These are phyloP conservation scores for Slavum lentiscoides DNA, from an alignment of 2,888 invertebrate species.

Conservation along the genomic window DNA sequence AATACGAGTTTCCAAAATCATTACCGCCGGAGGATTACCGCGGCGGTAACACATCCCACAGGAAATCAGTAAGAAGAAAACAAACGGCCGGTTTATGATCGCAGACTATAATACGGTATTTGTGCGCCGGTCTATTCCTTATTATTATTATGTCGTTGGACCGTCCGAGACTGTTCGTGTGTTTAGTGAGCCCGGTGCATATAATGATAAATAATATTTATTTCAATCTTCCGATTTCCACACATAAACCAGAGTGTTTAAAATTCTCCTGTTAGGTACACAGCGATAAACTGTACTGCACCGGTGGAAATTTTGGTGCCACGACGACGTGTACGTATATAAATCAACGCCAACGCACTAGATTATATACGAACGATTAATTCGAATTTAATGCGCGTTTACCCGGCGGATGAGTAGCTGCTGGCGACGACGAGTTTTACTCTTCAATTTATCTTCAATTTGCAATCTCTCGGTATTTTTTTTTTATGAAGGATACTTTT, in stretches of 20 bases:
- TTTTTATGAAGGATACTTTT: too few relatives aligned
- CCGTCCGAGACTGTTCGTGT: background rate
- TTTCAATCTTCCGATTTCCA: conserved; percentile 3
- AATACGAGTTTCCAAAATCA: conserved; percentile 36
- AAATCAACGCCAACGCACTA: too few relatives aligned
- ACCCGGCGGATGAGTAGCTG: too few relatives aligned
- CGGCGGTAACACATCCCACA: conserved; percentile 35
- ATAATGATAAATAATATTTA: background rate
- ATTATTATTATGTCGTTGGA: conserved; percentile 39
- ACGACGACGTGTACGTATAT: too few relatives aligned
- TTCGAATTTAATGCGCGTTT: too few relatives aligned
- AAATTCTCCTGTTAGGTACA: conserved; percentile 13
- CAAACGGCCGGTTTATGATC: conserved; percentile 45
- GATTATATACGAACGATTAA: too few relatives aligned
- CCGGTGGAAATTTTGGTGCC: too few relatives aligned
- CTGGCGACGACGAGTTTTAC: too few relatives aligned
- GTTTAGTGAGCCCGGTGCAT: background rate
- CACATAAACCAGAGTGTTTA: background rate
- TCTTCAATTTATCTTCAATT: too few relatives aligned
- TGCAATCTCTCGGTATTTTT: too few relatives aligned
- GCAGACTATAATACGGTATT: background rate
- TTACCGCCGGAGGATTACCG: conserved; percentile 35
- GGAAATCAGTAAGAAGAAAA: conserved; percentile 51
- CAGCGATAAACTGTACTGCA: background rate
- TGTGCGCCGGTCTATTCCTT: conserved; percentile 31